Base-by-base conservation (phyloP, 1,140 invertebrate genomes). In the Drosophila virilis region DNA sequence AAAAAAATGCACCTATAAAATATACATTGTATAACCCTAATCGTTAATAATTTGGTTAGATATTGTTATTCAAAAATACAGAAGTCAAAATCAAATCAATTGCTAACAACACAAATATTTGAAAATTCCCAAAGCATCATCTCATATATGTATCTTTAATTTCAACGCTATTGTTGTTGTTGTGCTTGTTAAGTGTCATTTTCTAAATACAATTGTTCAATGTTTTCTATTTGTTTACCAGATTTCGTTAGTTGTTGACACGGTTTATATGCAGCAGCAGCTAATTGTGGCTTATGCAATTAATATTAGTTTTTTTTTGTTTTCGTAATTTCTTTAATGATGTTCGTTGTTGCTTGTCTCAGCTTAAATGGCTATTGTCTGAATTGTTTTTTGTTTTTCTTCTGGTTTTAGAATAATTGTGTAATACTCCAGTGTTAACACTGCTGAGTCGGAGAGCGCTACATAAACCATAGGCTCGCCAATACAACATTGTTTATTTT, bases 331-430 rank as follows among this genome's bases (percentile, higher is more conserved):
- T 28, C 22, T 28, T 28, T 46, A 50, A 48, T 58, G 42, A 50
- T 69, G 33, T 78, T 78, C 76, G 76, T 78, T 78, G 76, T 78
- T 78, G 76, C 76, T 51, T 67, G 51, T 48, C n/a, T 37, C 73
- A 78, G 67, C 76, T 76, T 72, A 78, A 65, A 65, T 75, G 73
- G 28, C 76, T 78, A 75, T 78, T 78, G 72, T 75, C 72, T 66
- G 66, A 48, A 22, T 43, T n/a, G n/a, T n/a, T n/a, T n/a, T n/a
- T n/a, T 58, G 50, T 40, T 33, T 2, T 52, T n/a, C n/a, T n/a
- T 38, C 10, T 55, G 33, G 45, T 10, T 59, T 68, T 68, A 61
- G 12, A 67, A 60, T 69, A 60, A 60, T 9, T 42, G 37, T 68
- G 57, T 55, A 42, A 38, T 66, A 17, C 40, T 43, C 35, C 15